Conservation (phyloP, 2,797 vertebrate genomes). For the Esox lucius region DNA sequence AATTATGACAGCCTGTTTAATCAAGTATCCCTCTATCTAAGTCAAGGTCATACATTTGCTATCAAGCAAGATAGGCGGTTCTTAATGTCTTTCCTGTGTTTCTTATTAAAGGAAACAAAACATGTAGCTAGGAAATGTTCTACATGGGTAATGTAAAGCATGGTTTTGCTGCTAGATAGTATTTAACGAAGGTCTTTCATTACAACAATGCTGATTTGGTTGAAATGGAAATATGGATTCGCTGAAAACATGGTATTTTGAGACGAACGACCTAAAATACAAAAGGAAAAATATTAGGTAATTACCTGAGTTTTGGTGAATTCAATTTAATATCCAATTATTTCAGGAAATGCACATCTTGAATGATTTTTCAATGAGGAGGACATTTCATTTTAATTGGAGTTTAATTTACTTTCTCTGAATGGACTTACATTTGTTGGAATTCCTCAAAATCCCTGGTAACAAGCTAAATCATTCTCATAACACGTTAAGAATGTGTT, state of each 20-base stretch:
- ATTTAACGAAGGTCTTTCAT: not conserved
- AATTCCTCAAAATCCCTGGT: no score
- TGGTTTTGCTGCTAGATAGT: not conserved
- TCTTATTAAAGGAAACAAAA: constrained; percentile 1
- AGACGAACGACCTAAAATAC: not conserved
- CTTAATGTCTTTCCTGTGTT: not conserved
- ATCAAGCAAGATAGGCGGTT: not conserved
- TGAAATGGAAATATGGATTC: not conserved
- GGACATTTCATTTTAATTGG: no score
- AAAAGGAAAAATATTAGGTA: not conserved
- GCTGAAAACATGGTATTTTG: not conserved
- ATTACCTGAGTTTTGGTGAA: no score
- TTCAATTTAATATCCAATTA: no score
- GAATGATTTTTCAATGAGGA: no score
- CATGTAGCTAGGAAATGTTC: not conserved
- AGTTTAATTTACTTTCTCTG: no score
- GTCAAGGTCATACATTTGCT: constrained; percentile 9
- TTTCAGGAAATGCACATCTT: no score
- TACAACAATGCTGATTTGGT: not conserved
- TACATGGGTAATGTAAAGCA: no score
- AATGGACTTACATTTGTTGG: no score
- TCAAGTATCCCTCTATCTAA: constrained; percentile 12
- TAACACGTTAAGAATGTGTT: not conserved
- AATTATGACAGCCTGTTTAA: constrained; percentile 9
- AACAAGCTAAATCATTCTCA: not conserved